Base-by-base conservation (phyloP, 2,113 vertebrate species). In the Hydrochoerus hydrochaeris region DNA sequence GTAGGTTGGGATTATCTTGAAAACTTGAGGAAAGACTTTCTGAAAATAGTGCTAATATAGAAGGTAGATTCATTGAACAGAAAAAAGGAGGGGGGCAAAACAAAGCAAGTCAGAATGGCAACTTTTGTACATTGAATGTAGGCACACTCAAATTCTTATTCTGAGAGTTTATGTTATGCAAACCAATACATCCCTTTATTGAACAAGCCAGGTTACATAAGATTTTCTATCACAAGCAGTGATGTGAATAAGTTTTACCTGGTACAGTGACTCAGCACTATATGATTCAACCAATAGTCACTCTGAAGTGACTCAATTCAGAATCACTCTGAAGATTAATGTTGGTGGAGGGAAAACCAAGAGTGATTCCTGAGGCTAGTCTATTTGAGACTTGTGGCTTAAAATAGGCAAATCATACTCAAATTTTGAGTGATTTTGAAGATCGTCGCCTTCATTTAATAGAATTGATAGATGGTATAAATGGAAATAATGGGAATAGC, bases 401-500 rank as follows among this genome's bases (percentile, higher is more conserved):
- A 46, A 90, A 80, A 38, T 26, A 32, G 30, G 20, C 35, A 94
- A 63, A 75, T 44, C 62, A 65, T 85, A 7, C 44, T 80, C 41
- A 81, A 49, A 62, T 57, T 75, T 82, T 90, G 69, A 91, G 12
- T 30, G 0, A 94, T 94, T 91, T 85, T 88, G 35, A 93, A 95
- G 26, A 7, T 9, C 13, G 65, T n/a, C 3, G 71, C 5, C 4
- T 52, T 57, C 24, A 19, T 67, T 75, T 80, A 82, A 58, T 26
- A 65, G 30, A 90, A 95, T 46, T 84, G 60, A 22, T 62, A 65
- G 71, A 14, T 67, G 30, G 85, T 81, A 75, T 41, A 71, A 57
- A 10, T 77, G 73, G 10, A 46, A 77, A 77, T 32, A 90, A 28
- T 71, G 1, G 12, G 7, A 88, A 77, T 44, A 83, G 62, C 41